Base-by-base conservation (phyloP, 2,888 invertebrate genomes). In the Drosophila merina region DNA sequence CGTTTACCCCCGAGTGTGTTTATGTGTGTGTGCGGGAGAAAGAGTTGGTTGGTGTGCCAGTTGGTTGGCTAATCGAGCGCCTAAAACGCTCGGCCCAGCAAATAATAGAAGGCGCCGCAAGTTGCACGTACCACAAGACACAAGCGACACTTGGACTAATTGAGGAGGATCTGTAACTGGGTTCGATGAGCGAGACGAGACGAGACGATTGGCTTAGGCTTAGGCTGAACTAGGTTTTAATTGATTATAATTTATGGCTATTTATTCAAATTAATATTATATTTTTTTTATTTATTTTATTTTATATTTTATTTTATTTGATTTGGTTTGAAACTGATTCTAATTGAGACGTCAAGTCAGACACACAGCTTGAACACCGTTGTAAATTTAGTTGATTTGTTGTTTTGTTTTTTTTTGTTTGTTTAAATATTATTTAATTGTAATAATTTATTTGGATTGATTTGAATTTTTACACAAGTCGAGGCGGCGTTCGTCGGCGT, bases 401-500 rank as follows among this genome's bases (percentile, higher is more conserved):
- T 38, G 28, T 44, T 30, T 51, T 55, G 8, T 20, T 54, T 56
- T 25, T 45, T 52, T 40, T 38, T 20, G 57, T 42, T 51, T 44
- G 42, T 57, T 62, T 45, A 12, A 66, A 56, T 62, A 47, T 57
- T 64, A 70, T 74, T 52, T 51, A 52, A 57, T 71, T 56, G 49
- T 42, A 25, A 45, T 60, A 38, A 59, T 60, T 63, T 72, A 64
- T 58, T 71, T 31, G 68, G 50, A 49, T 69, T 76, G 50, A 72
- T 74, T 79, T 73, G 51, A 69, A 76, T 72, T 76, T 82, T 83
- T 88, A 88, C 86, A 88, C 82, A 82, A 87, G 85, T 87, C 74
- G 60, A 75, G 77, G 73, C 77, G 88, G 71, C 86, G 72, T 70
- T 72, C 69, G 79, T 77, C 86, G 83, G 83, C 77, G 79, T 73